A percentile compares a stretch with the other conserved stretches of the same genome.
Conservation (phyloP, 2,113 vertebrate species). For the Upupa epops region DNA sequence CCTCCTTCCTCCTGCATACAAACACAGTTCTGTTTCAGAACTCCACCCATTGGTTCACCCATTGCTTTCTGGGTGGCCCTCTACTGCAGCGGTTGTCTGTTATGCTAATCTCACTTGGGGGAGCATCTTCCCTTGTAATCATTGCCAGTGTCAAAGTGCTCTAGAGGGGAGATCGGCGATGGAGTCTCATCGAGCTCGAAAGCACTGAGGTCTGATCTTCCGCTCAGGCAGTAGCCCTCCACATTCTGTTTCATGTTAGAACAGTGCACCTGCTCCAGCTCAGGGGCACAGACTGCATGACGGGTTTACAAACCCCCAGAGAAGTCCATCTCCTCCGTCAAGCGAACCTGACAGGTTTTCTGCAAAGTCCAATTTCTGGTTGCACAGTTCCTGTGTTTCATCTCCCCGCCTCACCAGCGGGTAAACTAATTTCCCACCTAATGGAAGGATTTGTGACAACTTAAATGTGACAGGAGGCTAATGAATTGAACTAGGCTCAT, state of each 20-base stretch:
- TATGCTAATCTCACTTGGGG: neutral
- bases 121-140: neutral
- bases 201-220: neutral
- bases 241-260: constrained; percentile 58
- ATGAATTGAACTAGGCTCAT: constrained; percentile 43
- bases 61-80: constrained; percentile 12
- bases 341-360: constrained; percentile 26
- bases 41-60: neutral
- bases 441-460: constrained; percentile 49
- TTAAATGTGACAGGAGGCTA: constrained; percentile 50
- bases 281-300: constrained; percentile 4
- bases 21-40: neutral
- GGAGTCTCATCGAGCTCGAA: constrained; percentile 14
- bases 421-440: constrained; percentile 61
- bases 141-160: constrained; percentile 11
- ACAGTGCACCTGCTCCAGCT: constrained; percentile 9
- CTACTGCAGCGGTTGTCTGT: neutral
- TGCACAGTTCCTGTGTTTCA: constrained; percentile 28
- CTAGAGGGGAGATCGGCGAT: constrained; percentile 5
- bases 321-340: constrained; percentile 30
- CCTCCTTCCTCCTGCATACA: neutral
- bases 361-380: neutral
- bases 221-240: constrained; percentile 31
- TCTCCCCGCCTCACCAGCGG: neutral
- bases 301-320: constrained; percentile 31